These are phyloP conservation scores for Pteruthius melanotis DNA, from an alignment of 2,113 vertebrate species.

Conservation along the genomic window DNA sequence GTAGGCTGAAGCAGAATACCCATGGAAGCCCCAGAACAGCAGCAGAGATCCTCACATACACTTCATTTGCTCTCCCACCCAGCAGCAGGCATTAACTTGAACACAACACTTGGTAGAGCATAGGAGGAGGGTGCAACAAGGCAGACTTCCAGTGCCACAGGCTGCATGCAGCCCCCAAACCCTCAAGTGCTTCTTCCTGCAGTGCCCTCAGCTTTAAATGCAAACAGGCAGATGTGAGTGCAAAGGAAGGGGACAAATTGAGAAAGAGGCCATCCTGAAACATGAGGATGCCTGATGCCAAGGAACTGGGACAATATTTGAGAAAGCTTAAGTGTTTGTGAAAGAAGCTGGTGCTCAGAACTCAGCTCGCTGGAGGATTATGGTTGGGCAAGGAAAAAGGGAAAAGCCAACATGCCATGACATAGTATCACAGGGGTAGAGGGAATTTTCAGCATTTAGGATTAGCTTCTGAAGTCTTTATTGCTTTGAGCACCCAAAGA, in stretches of 20 bases:
- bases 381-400: accelerated
- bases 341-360: not conserved
- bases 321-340: not conserved
- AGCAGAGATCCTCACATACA: accelerated
- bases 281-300: accelerated
- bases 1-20: not conserved
- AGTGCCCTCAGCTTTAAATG: not conserved
- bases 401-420: not conserved
- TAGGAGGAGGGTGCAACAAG: not conserved
- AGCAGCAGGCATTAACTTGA: not conserved
- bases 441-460: not conserved
- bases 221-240: accelerated
- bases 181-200: not conserved
- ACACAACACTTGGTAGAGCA: not conserved
- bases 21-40: not conserved
- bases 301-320: not conserved
- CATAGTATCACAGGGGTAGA: not conserved
- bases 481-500: not conserved
- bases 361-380: not conserved
- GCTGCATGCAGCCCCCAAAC: accelerated
- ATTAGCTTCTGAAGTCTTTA: not conserved
- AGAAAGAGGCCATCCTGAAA: not conserved
- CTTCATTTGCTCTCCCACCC: not conserved
- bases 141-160: not conserved
- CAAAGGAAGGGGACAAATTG: accelerated